These are phyloP conservation scores for Coryphaenoides rupestris DNA, from an alignment of 2,113 vertebrate genomes.

Conservation along the genomic window DNA sequence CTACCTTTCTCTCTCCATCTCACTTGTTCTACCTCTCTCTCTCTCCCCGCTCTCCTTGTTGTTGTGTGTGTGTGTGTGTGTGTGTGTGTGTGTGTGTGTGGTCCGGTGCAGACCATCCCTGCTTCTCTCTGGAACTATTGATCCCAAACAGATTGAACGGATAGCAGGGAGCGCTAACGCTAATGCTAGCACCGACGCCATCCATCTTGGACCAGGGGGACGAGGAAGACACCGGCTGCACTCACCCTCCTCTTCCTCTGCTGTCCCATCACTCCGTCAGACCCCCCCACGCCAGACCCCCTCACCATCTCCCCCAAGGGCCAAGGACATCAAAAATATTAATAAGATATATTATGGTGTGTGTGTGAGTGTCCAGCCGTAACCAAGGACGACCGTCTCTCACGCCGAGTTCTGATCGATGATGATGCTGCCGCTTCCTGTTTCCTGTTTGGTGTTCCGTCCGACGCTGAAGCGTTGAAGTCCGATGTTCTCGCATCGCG, in stretches of 20 bases:
- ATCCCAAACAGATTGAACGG: constrained; percentile 32
- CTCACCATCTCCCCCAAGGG: constrained; percentile 6
- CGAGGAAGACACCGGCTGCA: constrained; percentile 37
- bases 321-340: constrained; percentile 38
- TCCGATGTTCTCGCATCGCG: constrained; percentile 19
- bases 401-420: too few relatives aligned
- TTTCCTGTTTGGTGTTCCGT: constrained; percentile 10
- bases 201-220: constrained; percentile 38
- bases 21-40: too few relatives aligned
- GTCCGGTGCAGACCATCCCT: too few relatives aligned
- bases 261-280: constrained; percentile 22
- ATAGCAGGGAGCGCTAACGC: constrained; percentile 5
- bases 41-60: too few relatives aligned
- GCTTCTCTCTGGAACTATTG: constrained; percentile 34
- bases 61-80: constrained; percentile 11
- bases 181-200: too few relatives aligned
- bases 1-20: too few relatives aligned
- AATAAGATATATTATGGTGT: too few relatives aligned
- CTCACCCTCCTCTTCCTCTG: constrained; percentile 12
- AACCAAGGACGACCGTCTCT: too few relatives aligned
- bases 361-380: too few relatives aligned
- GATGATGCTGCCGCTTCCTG: too few relatives aligned
- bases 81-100: constrained; percentile 19
- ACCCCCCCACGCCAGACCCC: constrained; percentile 8
- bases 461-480: constrained; percentile 26